Evolutionary conservation across 2,888 invertebrate genomes (phyloP), one percentile per base, ranked within the genome.

Genomic region (Cetonia aurata): DNA sequence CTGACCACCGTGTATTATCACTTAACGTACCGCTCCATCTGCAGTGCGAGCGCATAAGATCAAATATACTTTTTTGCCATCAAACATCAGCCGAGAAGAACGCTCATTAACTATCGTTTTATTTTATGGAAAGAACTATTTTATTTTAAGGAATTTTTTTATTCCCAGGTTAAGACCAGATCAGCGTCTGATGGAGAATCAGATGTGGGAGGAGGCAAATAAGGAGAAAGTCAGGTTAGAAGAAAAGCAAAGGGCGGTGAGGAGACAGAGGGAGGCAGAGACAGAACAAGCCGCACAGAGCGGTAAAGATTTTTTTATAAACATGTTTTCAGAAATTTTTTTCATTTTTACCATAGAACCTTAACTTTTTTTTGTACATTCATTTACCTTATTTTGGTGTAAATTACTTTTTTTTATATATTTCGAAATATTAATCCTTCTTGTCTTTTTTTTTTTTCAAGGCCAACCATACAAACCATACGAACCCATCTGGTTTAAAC

Each of bases 111-210:
- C n/a, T n/a, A n/a, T n/a, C n/a, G n/a, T n/a, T n/a, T n/a, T n/a
- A n/a, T n/a, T n/a, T n/a, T n/a, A n/a, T n/a, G n/a, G n/a, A n/a
- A n/a, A n/a, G n/a, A n/a, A n/a, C n/a, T n/a, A n/a, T n/a, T n/a
- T n/a, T n/a, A n/a, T n/a, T n/a, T n/a, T n/a, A n/a, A n/a, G n/a
- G n/a, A n/a, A n/a, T 46, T 66, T 46, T 62, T 66, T 31, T n/a
- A 44, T 70, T 52, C 72, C 56, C 42, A 78, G 84, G 41, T 85
- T 89, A 66, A 89, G 99, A 69, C 99, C 99, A 71, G 99, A 99
- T 89, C 99, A 99, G 86, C 90, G 99, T 65, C 89, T 97, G 77
- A 99, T 99, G 99, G 98, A 99, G 85, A 90, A 94, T 73, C 97
- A 96, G 2, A 87, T 88, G 67, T 96, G 97, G 95, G 94, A 97